Base-by-base conservation (phyloP, 2,797 vertebrate species). In the Eurystomus glaucurus region DNA sequence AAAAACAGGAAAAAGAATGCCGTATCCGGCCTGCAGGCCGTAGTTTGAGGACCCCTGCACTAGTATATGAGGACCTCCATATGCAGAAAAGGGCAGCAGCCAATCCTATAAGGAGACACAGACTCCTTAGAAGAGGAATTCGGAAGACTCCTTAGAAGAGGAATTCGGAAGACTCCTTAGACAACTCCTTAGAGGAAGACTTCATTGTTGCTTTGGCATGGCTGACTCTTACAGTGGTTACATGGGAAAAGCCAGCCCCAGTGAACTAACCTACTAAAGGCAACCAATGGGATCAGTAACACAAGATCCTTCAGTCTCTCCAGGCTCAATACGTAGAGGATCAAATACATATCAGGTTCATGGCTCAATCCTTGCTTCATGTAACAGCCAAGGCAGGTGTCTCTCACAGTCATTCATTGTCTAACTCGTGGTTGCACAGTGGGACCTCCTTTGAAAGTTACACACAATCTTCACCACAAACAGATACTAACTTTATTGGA, bases 281-380 rank as follows among this genome's bases (percentile, higher is more conserved):
- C 11, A 79, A 80, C 75, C 7, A 2, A 19, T 9, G 14, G 33
- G 11, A 29, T 48, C 2, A 25, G 15, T 17, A 80, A 39, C 3
- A 2, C 33, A 74, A 37, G 20, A 22, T 54, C 17, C 19, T 68
- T 33, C 41, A 37, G 14, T 12, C 3, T 57, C 58, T 71, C 18
- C 21, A 35, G 11, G 15, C 48, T 66, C 35, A 70, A 3, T 6
- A 8, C 1, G 2, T 0, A 55, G 48, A 58, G 15, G 11, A 74
- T 29, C 9, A 76, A 87, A 62, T 5, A 46, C 2, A 3, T 11
- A 41, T 3, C 12, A 55, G 7, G n/a, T 72, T 84, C 68, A 79
- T 3, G 2, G 13, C 28, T 43, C 33, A 18, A 16, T 71, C 33
- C 2, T 8, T 39, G 33, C 28, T 66, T 39, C 41, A 15, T 18